A percentile compares a stretch with the other conserved stretches of the same genome.
phyloP scores from a whole-genome alignment of 2,797 vertebrate species.

The Megalops cyprinoides region DNA sequence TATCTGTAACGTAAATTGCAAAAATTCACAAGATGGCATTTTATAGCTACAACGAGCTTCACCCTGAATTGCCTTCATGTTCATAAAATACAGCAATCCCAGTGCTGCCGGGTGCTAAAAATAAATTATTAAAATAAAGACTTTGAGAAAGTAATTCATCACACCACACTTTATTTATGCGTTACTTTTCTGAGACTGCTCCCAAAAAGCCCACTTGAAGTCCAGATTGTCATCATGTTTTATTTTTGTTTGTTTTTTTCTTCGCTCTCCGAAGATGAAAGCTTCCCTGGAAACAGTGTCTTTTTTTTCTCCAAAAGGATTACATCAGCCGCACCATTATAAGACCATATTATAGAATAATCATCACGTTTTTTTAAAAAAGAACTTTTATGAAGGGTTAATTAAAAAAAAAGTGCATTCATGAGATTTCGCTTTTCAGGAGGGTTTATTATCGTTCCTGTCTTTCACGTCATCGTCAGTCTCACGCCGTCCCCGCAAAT shows the following conservation, averaged over 20 bases:
- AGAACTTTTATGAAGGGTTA: not conserved
- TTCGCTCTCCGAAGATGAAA: not conserved
- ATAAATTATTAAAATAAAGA: slow-evolving; percentile 1
- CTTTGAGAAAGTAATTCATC: not conserved
- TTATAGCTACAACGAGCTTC: not conserved
- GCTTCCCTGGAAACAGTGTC: not conserved
- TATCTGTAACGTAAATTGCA: slow-evolving; percentile 23
- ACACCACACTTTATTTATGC: not conserved
- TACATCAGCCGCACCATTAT: not conserved
- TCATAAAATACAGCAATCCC: slow-evolving; percentile 14
- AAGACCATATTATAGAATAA: not conserved
- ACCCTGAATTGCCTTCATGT: not conserved
- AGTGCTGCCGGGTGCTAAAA: not conserved
- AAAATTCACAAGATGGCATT: slow-evolving; percentile 21
- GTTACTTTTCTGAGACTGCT: not conserved
- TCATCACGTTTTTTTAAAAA: not conserved
- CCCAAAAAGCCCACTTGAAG: slow-evolving; percentile 1
- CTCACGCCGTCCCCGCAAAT: not conserved
- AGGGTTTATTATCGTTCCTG: not conserved
- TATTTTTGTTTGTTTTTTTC: slow-evolving; percentile 12
- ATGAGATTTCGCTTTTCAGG: not conserved
- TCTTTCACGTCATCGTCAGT: not conserved
- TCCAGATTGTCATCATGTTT: not conserved
- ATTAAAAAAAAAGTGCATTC: not conserved
- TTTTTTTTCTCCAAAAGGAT: not conserved